phyloP scores from a whole-genome alignment of 2,113 vertebrate species.

The Myrmecobius fasciatus region DNA sequence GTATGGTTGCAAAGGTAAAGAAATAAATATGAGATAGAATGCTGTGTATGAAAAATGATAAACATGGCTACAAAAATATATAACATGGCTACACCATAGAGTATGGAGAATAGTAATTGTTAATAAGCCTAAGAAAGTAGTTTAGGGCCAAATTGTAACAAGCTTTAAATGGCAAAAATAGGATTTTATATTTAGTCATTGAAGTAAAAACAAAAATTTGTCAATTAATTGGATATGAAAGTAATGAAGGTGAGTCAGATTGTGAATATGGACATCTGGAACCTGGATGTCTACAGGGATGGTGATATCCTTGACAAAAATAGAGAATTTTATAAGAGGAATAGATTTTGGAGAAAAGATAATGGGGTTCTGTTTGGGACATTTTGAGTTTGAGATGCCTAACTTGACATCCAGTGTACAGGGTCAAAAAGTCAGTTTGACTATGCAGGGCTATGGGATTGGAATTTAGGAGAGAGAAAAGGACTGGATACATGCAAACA shows the following conservation, averaged over 20 bases:
- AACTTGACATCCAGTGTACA: not conserved
- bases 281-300: not conserved
- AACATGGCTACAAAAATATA: too few species aligned
- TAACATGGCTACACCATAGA: too few species aligned
- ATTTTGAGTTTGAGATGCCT: not conserved
- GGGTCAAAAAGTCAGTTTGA: not conserved
- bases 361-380: not conserved
- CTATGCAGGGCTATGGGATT: not conserved
- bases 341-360: not conserved
- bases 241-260: not conserved
- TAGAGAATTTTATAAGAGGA: not conserved
- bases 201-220: not conserved
- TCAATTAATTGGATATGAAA: not conserved
- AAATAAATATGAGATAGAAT: too few species aligned
- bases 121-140: too few species aligned
- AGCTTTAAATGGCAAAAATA: not conserved
- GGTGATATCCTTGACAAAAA: not conserved
- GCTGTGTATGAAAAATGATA: too few species aligned
- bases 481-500: not conserved
- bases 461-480: not conserved
- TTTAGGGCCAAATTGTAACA: too few species aligned
- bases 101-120: too few species aligned
- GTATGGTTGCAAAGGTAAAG: too few species aligned
- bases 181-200: not conserved
- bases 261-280: too few species aligned